A percentile compares a stretch with the other conserved stretches of the same genome.
Evolutionary conservation across 2,888 invertebrate species (phyloP).

Genomic region (Helobdella robusta): DNA sequence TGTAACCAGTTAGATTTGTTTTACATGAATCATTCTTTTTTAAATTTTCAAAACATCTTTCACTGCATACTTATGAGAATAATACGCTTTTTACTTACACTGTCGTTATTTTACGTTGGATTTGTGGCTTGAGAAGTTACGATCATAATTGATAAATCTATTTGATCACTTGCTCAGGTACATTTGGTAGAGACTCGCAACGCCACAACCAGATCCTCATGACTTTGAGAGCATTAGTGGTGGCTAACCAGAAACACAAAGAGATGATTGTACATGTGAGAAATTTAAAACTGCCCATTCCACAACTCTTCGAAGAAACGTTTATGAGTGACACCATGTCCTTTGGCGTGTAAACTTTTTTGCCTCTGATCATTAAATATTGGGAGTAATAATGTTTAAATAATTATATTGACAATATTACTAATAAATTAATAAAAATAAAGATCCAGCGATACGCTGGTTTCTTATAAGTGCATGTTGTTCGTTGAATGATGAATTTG

Average conservation of each 20-base stretch:
- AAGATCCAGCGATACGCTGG: too few species aligned
- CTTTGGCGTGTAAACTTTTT: too few species aligned
- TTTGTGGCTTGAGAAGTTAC: neutral
- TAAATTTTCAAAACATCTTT: neutral
- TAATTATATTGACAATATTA: too few species aligned
- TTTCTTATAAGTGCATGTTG: too few species aligned
- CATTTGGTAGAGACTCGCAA: neutral
- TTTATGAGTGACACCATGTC: neutral
- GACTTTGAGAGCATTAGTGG: neutral
- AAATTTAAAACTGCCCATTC: constrained; percentile 1
- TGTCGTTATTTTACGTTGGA: neutral
- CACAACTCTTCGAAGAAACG: constrained; percentile 6
- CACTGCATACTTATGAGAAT: neutral
- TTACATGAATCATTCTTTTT: neutral
- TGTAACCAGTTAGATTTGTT: neutral
- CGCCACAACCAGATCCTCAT: constrained; percentile 9
- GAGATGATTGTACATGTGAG: neutral
- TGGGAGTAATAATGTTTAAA: too few species aligned
- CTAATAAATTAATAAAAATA: too few species aligned
- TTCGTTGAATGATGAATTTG: too few species aligned
- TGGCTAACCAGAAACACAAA: neutral
- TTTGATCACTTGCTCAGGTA: neutral
- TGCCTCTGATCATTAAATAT: too few species aligned
- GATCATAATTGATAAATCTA: too few species aligned
- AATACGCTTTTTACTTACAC: too few species aligned